Base-by-base conservation (phyloP, 2,113 vertebrate genomes). In the Monarcha castaneiventris region DNA sequence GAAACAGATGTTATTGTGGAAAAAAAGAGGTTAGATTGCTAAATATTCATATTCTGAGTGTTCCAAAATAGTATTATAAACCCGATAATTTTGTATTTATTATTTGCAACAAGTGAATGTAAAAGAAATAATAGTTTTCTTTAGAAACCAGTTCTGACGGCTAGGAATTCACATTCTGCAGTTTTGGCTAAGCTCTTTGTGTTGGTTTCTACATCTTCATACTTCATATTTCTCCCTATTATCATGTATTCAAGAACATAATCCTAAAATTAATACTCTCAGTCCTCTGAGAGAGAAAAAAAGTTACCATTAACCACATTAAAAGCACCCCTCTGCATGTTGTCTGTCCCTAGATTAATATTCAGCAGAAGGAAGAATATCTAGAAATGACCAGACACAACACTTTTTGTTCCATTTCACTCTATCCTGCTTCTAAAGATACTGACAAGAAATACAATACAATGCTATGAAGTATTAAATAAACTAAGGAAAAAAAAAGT, bases 401-500 rank as follows among this genome's bases (percentile, higher is more conserved):
- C 5, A 11, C 19, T 41, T 54, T 82, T 46, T 51, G 39, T 52
- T 13, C 2, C 1, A 0, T 51, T 58, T 22, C 7, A 29, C 4
- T 39, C 33, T 48, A 30, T 26, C 20, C 21, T 37, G 15, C 22
- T n/a, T 54, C 3, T 54, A 88, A 75, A 35, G 4, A 83, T 21
- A 21, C 6, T 19, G 23, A 54, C 3, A 56, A 18, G 7, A 48
- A 52, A 32, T 23, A 23, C 9, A 27, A 27, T 37, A 12, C 27
- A 44, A 7, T 52, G 9, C 7, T 61, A 6, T 5, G 58, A 71
- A 35, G 7, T 13, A 29, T 11, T 56, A 73, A 69, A 74, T n/a
- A 64, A 44, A 7, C 3, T 5, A 4, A 4, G 2, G 1, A 0
- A 0, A 3, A 3, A 51, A 39, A 30, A 18, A 19, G 5, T 4